Conservation (phyloP, 2,888 invertebrate genomes). For the Catocala fraxini region DNA sequence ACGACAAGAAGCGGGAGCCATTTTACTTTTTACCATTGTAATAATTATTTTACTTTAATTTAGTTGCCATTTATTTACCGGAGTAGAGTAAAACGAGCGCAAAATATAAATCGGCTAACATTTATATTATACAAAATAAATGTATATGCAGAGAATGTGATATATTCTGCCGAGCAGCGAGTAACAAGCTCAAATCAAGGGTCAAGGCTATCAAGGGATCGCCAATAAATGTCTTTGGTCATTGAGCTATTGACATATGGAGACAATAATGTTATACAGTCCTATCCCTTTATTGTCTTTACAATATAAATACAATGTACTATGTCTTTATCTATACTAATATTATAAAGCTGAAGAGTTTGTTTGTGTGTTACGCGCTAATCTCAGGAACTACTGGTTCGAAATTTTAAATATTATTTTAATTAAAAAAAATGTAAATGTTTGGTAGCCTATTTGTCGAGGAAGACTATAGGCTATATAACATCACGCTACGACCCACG, state of each 20-base stretch:
- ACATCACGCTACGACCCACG: no score
- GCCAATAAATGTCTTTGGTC: constrained; percentile 1
- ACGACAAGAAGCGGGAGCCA: constrained; percentile 11
- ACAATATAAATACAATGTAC: background rate
- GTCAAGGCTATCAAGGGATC: background rate
- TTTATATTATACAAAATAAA: background rate
- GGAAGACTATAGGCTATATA: no score
- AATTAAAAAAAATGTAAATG: no score
- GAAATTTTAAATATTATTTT: no score
- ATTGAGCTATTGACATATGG: background rate
- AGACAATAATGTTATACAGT: background rate
- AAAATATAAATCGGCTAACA: no score
- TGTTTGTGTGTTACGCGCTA: no score
- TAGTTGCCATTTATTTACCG: constrained; percentile 12
- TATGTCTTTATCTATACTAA: no score
- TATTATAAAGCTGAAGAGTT: no score
- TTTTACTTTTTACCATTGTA: constrained; percentile 20
- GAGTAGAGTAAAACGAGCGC: background rate
- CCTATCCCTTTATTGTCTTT: background rate
- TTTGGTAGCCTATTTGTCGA: no score
- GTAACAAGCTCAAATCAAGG: background rate
- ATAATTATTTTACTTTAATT: constrained; percentile 21
- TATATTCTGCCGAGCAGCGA: background rate
- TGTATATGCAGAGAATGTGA: no score
- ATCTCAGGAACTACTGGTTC: no score